These are phyloP conservation scores for Apamea sordens DNA, from an alignment of 2,888 invertebrate genomes.

Conservation along the genomic window DNA sequence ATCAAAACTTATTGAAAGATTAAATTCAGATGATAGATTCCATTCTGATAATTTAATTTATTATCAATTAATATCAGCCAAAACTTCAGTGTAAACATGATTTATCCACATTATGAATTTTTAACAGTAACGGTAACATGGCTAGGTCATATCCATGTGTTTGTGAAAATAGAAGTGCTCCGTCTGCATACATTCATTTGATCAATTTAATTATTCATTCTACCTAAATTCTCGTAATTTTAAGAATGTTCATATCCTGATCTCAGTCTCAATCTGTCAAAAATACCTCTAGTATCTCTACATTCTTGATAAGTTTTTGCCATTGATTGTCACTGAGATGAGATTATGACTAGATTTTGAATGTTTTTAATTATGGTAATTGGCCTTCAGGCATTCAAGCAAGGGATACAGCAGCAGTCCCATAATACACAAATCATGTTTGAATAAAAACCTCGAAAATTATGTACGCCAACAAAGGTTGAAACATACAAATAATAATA, in stretches of 20 bases:
- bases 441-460: neutral
- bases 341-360: too few species aligned
- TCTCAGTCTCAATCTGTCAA: too few species aligned
- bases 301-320: too few species aligned
- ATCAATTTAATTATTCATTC: neutral
- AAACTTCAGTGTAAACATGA: neutral
- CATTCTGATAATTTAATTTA: neutral
- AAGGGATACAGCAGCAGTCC: neutral
- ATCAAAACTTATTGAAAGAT: neutral
- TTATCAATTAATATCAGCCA: neutral
- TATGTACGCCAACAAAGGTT: neutral
- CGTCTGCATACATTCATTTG: neutral
- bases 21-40: neutral
- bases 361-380: too few species aligned
- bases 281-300: too few species aligned
- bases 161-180: neutral
- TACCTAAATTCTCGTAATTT: too few species aligned
- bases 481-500: conserved; percentile 7
- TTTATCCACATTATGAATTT: neutral
- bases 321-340: too few species aligned
- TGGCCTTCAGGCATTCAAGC: neutral
- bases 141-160: too few species aligned
- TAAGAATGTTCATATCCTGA: too few species aligned
- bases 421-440: neutral
- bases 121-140: too few species aligned